Base-by-base conservation (phyloP, 92 coral and sea anemone genomes). In the Porites rus region DNA sequence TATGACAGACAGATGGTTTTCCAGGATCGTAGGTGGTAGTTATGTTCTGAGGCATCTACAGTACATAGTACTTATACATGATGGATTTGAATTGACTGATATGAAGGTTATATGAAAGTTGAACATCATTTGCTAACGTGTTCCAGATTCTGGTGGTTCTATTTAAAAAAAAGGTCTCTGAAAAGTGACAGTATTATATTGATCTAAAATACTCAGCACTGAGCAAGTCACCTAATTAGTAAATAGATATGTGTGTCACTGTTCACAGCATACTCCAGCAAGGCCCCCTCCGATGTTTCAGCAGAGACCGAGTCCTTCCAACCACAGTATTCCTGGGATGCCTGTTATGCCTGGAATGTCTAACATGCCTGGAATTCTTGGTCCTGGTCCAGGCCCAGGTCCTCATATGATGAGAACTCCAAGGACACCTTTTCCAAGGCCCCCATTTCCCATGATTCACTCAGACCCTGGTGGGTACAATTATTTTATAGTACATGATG, bases 401-500 rank as follows among this genome's bases (percentile, higher is more conserved):
- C 87, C 87, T n/a, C 87, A 83, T 66, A 24, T 71, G 38, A 64
- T 88, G 76, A 82, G 94, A 12, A 88, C 91, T n/a, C 94, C 96
- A 17, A 88, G 84, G 65, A 58, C 80, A 12, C 78, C 46, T 17
- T 79, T 82, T 68, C 94, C 87, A 20, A 84, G 90, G 60, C 83
- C 76, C 84, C 93, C 90, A 62, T 90, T 85, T 75, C 87, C 88
- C 72, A 83, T 77, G 83, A 83, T 93, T 51, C 98, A 92, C 69
- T 92, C 98, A 22, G 98, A 94, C 67, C 98, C 98, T 54, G 94
- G 98, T 94, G 72, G 38, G 93, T 71, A 21, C 43, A 71, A 17
- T 9, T 24, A 24, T 24, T 24, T 14, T n/a, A 14, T 2, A 51
- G 52, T 74, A 74, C 22, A n/a, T 11, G 19, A 62, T 62, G 21